Conservation (phyloP, 2,113 vertebrate species). For the Ictidomys tridecemlineatus region DNA sequence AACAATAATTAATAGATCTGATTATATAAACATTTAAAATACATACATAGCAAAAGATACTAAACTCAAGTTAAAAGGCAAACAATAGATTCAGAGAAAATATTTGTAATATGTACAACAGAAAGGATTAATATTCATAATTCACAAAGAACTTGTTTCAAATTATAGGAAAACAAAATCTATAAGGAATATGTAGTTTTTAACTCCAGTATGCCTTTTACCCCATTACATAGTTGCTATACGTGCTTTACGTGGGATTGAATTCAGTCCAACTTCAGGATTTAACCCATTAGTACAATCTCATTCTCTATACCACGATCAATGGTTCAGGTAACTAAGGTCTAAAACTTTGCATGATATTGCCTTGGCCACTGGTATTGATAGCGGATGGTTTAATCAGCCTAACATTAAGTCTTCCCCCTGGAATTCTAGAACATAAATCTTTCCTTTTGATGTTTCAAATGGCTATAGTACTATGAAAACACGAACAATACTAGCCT, state of each 20-base stretch:
- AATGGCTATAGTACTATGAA: neutral
- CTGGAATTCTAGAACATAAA: conserved; percentile 9
- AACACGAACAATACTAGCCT: neutral
- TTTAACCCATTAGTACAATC: conserved; percentile 28
- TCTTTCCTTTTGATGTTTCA: neutral
- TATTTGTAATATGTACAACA: conserved; percentile 9
- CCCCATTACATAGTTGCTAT: neutral
- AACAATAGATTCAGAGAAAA: conserved; percentile 25
- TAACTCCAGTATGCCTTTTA: neutral
- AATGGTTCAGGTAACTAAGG: neutral
- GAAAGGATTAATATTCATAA: conserved; percentile 1
- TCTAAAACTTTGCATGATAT: neutral
- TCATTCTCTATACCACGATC: neutral
- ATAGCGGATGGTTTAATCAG: neutral
- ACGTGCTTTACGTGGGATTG: neutral
- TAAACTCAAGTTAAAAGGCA: conserved; percentile 54
- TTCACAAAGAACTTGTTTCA: conserved; percentile 30
- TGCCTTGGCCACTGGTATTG: neutral
- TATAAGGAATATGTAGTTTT: neutral
- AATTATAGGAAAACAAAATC: neutral
- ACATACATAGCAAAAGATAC: conserved; percentile 48
- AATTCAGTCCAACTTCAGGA: neutral
- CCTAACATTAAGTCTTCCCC: neutral
- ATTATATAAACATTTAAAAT: conserved; percentile 36
- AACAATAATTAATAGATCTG: neutral